Evolutionary conservation across 2,113 vertebrate species (phyloP).

Genomic region (Rhineura floridana): DNA sequence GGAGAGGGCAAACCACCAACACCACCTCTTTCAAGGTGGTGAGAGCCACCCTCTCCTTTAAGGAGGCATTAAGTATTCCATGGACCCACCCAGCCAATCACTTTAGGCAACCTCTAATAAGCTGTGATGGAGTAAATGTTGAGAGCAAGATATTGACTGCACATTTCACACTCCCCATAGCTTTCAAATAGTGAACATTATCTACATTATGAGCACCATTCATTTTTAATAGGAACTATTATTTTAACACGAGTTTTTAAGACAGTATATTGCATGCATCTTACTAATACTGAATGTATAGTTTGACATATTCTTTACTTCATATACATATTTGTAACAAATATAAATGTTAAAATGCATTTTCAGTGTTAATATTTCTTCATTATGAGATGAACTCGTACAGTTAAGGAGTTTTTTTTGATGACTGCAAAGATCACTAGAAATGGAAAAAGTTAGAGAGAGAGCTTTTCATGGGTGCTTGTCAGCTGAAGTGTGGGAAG

Average conservation of each 20-base stretch:
- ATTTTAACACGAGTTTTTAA: background rate
- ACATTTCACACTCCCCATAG: no score
- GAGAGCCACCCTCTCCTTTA: no score
- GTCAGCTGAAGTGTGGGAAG: conserved; percentile 7
- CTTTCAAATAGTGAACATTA: background rate
- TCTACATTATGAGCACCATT: background rate
- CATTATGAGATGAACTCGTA: no score
- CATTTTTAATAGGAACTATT: background rate
- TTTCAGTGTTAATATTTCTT: background rate
- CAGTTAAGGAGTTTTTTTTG: conserved; percentile 44
- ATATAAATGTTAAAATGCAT: background rate
- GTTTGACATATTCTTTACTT: background rate
- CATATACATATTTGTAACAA: background rate
- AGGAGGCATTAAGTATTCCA: no score
- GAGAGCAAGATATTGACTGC: no score
- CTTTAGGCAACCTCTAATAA: no score
- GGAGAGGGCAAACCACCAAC: no score
- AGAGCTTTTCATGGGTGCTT: conserved; percentile 24
- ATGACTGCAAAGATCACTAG: background rate
- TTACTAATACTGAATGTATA: no score
- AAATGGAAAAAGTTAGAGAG: conserved; percentile 35
- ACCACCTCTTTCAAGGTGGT: no score
- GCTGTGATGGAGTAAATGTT: no score
- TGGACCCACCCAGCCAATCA: no score
- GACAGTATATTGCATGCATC: background rate